These are phyloP conservation scores for Phyto melanocephala DNA, from an alignment of 2,888 invertebrate genomes.

Conservation along the genomic window DNA sequence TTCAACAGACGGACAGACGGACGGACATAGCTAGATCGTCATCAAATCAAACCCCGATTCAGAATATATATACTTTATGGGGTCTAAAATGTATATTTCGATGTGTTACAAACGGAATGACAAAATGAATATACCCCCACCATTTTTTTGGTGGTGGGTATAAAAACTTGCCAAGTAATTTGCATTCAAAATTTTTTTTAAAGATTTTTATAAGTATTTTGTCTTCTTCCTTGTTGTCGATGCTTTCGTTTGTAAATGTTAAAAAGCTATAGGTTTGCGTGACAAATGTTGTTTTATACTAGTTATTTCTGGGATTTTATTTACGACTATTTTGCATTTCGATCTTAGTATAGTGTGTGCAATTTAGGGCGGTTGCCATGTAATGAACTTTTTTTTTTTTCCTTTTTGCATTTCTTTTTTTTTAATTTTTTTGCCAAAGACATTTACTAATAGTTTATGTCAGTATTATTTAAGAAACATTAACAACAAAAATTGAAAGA, in stretches of 20 bases:
- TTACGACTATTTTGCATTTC: background rate
- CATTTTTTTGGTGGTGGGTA: too few species aligned
- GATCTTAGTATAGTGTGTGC: background rate
- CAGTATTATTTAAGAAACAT: too few species aligned
- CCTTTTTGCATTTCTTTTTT: background rate
- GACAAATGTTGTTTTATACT: constrained; percentile 63
- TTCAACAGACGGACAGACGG: too few species aligned
- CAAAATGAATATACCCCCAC: too few species aligned
- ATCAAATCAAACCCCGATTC: too few species aligned
- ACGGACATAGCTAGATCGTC: too few species aligned
- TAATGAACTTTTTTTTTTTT: constrained; percentile 19
- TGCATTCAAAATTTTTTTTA: constrained; percentile 57
- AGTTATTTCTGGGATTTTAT: constrained; percentile 44
- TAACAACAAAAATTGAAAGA: background rate
- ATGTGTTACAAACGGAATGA: too few species aligned
- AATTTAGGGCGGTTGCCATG: constrained; percentile 54
- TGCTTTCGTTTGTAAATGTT: constrained; percentile 11
- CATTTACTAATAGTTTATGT: constrained; percentile 67
- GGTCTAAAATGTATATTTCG: too few species aligned
- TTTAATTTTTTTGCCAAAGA: constrained; percentile 34
- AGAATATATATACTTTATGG: too few species aligned
- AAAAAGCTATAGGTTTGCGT: constrained; percentile 49
- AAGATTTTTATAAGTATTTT: constrained; percentile 19
- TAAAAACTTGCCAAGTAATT: too few species aligned
- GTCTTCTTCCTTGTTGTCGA: background rate